Conservation (phyloP, 2,797 vertebrate species). For the Oreochromis grahami region DNA sequence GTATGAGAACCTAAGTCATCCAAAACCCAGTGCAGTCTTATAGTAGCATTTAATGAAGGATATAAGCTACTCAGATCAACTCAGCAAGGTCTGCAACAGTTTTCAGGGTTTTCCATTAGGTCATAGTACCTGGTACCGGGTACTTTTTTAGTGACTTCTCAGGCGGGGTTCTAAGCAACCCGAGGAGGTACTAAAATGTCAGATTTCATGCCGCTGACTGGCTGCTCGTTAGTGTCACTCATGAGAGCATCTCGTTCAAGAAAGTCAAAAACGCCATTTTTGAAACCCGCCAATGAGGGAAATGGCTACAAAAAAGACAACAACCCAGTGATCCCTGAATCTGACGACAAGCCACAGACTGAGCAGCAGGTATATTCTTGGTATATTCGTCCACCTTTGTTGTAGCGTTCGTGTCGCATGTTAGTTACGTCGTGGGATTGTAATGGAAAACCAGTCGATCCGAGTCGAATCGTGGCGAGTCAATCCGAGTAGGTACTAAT, state of each 20-base stretch:
- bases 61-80: background rate
- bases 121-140: background rate
- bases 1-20: background rate
- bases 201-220: background rate
- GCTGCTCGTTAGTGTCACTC: background rate
- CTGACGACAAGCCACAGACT: background rate
- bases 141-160: background rate
- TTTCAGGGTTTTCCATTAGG: background rate
- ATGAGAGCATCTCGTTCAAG: background rate
- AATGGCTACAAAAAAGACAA: background rate
- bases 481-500: background rate
- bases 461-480: rapidly evolving
- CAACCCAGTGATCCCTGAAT: background rate
- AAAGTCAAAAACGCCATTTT: background rate
- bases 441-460: background rate
- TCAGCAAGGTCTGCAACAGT: background rate
- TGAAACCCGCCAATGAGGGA: background rate
- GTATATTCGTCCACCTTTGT: background rate
- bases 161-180: background rate
- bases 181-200: background rate
- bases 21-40: background rate
- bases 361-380: background rate
- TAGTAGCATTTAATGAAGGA: background rate
- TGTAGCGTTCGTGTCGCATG: background rate
- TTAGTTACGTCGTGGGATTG: background rate